These are phyloP conservation scores for Cairina moschata DNA, from an alignment of 2,113 vertebrate species.

Conservation along the genomic window DNA sequence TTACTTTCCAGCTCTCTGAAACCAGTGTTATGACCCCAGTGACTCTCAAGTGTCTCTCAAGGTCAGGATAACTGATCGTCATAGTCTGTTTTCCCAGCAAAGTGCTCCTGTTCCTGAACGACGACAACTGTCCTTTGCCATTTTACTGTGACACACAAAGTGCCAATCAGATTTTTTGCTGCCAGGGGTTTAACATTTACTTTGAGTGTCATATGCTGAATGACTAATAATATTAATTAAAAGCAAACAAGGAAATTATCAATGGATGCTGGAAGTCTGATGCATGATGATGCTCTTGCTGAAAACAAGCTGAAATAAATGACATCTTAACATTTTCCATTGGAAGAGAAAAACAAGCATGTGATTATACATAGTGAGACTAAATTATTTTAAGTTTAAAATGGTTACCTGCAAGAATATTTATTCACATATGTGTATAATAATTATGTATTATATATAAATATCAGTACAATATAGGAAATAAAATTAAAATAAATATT, in stretches of 20 bases:
- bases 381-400: neutral
- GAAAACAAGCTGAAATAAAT: neutral
- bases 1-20: neutral
- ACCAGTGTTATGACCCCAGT: neutral
- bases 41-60: neutral
- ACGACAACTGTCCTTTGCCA: accelerated
- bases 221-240: conserved; percentile 58
- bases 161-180: neutral
- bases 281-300: neutral
- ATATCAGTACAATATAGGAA: neutral
- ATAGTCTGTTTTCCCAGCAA: neutral
- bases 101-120: neutral
- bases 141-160: neutral
- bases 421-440: neutral
- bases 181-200: conserved; percentile 58
- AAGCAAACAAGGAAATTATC: conserved; percentile 37
- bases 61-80: neutral
- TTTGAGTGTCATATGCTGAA: neutral
- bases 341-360: neutral
- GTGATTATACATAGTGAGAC: neutral
- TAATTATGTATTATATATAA: neutral
- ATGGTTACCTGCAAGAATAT: neutral
- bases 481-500: neutral
- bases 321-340: neutral
- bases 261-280: neutral